Base-by-base conservation (phyloP, 2,888 invertebrate species). In the Ryuthela nishihirai region DNA sequence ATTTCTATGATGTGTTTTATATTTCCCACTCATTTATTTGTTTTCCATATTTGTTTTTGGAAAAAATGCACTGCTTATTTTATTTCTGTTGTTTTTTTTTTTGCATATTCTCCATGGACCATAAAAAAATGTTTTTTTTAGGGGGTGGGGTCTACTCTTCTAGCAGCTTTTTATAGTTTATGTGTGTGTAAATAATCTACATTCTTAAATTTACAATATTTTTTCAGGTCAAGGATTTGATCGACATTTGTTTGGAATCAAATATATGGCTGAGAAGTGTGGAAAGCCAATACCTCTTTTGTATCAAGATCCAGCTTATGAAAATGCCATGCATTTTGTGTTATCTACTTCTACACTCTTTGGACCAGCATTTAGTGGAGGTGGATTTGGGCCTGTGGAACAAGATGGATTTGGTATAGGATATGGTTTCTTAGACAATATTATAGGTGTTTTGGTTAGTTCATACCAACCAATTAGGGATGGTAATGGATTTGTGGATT, bases 341-440 rank as follows among this genome's bases (percentile, higher is more conserved):
- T 76, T 99, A 35, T 98, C 98, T 43, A 98, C 98, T 0, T 95
- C 95, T 49, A 97, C 98, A 0, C 77, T 99, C 42, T 85, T 87
- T 1, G 88, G 93, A 42, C 87, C 90, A 1, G 85, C 85, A 48
- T 84, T 97, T 10, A 75, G 84, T 69, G 85, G 88, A 21, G 98
- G 97, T 23, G 91, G 90, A 0, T 99, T 99, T 77, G 97, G 93
- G 0, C 95, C 98, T 0, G 94, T 94, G 6, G 85, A 86, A 0
- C 76, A 79, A 46, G 85, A 98, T 78, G 98, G 98, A 4, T 87
- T 87, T 72, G 99, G 99, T 36, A 83, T 98, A 67, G 95, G 85
- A 83, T 97, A 82, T 79, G 85, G 85, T 49, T 91, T 95, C 32
- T 84, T 85, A 69, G 84, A 89, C 24, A 82, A 87, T 65, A 83